A percentile compares a stretch with the other conserved stretches of the same genome.
phyloP scores from a whole-genome alignment of 2,113 vertebrate species.

The Dasyurus viverrinus region DNA sequence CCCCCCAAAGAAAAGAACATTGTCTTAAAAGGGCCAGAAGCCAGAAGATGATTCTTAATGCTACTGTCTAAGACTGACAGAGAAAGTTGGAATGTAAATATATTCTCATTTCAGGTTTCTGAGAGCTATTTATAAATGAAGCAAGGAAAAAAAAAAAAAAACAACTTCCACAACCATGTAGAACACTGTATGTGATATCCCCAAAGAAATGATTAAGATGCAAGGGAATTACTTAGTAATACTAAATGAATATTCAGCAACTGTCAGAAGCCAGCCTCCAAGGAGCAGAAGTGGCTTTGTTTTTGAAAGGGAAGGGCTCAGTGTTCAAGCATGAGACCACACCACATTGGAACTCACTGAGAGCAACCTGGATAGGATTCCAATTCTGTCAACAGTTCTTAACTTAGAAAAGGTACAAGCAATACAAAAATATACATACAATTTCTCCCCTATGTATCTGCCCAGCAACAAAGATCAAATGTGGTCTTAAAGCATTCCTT shows the following conservation, averaged over 20 bases:
- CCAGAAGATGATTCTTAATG: constrained; percentile 10
- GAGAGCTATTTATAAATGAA: constrained; percentile 57
- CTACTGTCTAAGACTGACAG: constrained; percentile 40
- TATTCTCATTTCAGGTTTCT: constrained; percentile 46
- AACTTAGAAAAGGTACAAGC: neutral
- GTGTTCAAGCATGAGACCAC: neutral
- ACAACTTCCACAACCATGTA: neutral
- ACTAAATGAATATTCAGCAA: neutral
- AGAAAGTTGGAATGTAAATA: constrained; percentile 34
- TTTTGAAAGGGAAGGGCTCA: neutral
- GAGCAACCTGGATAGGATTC: neutral
- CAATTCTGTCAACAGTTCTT: neutral
- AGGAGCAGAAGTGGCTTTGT: neutral
- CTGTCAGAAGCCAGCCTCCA: neutral
- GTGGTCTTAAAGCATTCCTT: neutral
- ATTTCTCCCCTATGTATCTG: neutral
- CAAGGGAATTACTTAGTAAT: constrained; percentile 10
- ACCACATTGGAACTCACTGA: neutral
- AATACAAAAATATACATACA: neutral
- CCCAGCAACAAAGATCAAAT: neutral
- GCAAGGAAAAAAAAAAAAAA: constrained; percentile 22
- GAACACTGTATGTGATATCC: neutral
- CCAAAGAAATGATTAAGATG: constrained; percentile 1
- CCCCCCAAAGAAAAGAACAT: constrained; percentile 11
- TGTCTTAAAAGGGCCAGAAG: constrained; percentile 48